phyloP scores from a whole-genome alignment of 2,888 invertebrate species.

The Volucella zonaria region DNA sequence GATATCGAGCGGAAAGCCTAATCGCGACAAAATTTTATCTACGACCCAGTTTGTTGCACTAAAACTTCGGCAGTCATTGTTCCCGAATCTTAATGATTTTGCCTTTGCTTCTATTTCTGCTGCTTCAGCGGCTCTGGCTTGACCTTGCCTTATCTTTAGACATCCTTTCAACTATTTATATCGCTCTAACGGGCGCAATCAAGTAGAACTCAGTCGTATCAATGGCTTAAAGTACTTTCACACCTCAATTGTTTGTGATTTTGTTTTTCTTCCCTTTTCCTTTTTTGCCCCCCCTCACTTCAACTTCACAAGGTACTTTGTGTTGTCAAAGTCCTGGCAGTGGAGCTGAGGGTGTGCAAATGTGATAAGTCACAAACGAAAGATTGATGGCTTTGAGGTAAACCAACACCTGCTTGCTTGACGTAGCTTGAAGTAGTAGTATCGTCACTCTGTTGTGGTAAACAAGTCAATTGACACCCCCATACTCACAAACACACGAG shows the following conservation, averaged over 20 bases:
- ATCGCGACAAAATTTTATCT: slow-evolving; percentile 38
- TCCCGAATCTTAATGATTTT: slow-evolving; percentile 21
- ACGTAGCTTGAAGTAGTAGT: background rate
- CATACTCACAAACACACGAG: background rate
- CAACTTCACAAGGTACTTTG: too few relatives aligned
- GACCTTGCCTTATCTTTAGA: slow-evolving; percentile 40
- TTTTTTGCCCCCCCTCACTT: background rate
- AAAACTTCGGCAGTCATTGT: slow-evolving; percentile 8
- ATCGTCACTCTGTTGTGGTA: background rate
- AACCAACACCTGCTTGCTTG: slow-evolving; percentile 17
- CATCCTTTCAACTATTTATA: slow-evolving; percentile 24
- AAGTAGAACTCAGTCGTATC: slow-evolving; percentile 19
- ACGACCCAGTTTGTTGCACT: slow-evolving; percentile 5
- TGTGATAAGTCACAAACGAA: slow-evolving; percentile 20
- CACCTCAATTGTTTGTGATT: slow-evolving; percentile 40
- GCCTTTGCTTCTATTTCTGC: too few relatives aligned
- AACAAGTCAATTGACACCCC: slow-evolving; percentile 19
- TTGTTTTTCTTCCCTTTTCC: background rate
- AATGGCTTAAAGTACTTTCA: slow-evolving; percentile 28
- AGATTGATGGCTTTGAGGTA: slow-evolving; percentile 44
- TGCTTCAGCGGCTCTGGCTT: slow-evolving; percentile 26
- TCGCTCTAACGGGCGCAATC: slow-evolving; percentile 15
- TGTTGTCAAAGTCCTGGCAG: too few relatives aligned
- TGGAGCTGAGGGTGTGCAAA: background rate
- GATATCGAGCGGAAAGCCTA: background rate